phyloP scores from a whole-genome alignment of 2,113 vertebrate genomes.

The Phrynocephalus versicolor region DNA sequence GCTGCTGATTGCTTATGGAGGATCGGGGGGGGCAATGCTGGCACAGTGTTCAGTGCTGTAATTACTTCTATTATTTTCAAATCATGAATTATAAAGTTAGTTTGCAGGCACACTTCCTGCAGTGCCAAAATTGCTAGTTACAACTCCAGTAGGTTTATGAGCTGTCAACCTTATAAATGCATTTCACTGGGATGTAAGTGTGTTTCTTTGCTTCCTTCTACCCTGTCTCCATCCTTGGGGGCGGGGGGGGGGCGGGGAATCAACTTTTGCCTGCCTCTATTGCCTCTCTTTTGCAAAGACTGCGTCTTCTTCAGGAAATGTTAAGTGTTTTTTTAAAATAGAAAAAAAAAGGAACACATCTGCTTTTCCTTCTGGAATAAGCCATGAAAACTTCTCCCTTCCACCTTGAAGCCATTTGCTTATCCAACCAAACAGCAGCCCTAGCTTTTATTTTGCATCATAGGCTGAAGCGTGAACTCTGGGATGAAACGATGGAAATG shows the following conservation, averaged over 20 bases:
- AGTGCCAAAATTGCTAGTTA: too few species aligned
- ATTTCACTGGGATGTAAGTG: neutral
- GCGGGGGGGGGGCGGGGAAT: neutral
- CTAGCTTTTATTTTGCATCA: slow-evolving; percentile 52
- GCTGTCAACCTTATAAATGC: neutral
- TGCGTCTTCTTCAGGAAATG: slow-evolving; percentile 53
- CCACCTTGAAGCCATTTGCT: slow-evolving; percentile 52
- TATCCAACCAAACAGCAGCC: slow-evolving; percentile 52
- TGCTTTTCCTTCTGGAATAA: slow-evolving; percentile 56
- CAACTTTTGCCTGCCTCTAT: slow-evolving; percentile 4
- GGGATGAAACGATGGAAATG: slow-evolving; percentile 14
- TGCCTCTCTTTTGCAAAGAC: slow-evolving; percentile 19
- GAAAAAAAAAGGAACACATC: slow-evolving; percentile 42
- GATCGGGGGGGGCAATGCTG: too few species aligned
- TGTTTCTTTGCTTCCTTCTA: neutral
- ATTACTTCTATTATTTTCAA: too few species aligned
- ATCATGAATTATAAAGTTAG: too few species aligned
- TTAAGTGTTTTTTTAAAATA: slow-evolving; percentile 29
- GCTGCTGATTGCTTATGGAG: too few species aligned
- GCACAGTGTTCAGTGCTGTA: too few species aligned
- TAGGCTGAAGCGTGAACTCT: slow-evolving; percentile 45
- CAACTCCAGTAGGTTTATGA: neutral
- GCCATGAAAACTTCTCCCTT: slow-evolving; percentile 15
- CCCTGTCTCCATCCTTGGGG: neutral
- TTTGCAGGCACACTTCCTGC: too few species aligned